Percentiles rank a stretch among this genome's conserved stretches.
Evolutionary conservation across 1,140 invertebrate genomes (phyloP).

Genomic region (Drosophila nannoptera): DNA sequence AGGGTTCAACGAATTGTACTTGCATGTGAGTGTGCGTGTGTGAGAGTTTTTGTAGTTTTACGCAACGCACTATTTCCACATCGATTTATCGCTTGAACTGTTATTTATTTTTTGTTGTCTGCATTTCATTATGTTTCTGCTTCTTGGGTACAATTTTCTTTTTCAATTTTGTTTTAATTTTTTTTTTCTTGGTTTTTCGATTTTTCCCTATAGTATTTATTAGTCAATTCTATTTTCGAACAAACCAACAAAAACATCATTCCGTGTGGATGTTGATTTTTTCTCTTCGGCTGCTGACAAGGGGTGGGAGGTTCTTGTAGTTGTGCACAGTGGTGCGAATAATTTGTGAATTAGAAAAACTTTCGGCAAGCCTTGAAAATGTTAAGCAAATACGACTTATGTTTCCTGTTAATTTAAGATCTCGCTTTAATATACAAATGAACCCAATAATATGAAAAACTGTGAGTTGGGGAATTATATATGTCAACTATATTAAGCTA

Average conservation of each 20-base stretch:
- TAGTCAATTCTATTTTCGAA: constrained; percentile 78
- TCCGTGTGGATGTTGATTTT: constrained; percentile 39
- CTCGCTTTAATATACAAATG: no score
- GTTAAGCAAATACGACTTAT: not conserved
- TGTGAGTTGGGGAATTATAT: no score
- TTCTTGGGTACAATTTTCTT: constrained; percentile 35
- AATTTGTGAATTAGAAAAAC: constrained; percentile 3
- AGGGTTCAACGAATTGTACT: constrained; percentile 23
- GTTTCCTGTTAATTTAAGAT: no score
- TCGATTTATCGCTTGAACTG: constrained; percentile 6
- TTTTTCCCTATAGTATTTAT: constrained; percentile 76
- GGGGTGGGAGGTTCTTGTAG: constrained; percentile 18
- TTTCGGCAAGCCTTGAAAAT: constrained; percentile 14
- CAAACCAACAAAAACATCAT: constrained; percentile 55
- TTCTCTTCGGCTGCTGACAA: constrained; percentile 21
- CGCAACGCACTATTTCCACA: constrained; percentile 48
- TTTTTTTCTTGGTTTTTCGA: constrained; percentile 45
- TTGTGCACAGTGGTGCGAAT: constrained; percentile 49
- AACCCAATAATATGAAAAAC: no score
- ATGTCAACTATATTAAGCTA: no score
- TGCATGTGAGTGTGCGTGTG: constrained; percentile 1
- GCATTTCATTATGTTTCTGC: constrained; percentile 26
- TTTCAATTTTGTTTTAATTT: constrained; percentile 35
- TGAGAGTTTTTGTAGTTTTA: constrained; percentile 29
- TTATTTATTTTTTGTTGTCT: constrained; percentile 47